phyloP scores from a whole-genome alignment of 2,113 vertebrate genomes.

The Orthochromis malagaraziensis region DNA sequence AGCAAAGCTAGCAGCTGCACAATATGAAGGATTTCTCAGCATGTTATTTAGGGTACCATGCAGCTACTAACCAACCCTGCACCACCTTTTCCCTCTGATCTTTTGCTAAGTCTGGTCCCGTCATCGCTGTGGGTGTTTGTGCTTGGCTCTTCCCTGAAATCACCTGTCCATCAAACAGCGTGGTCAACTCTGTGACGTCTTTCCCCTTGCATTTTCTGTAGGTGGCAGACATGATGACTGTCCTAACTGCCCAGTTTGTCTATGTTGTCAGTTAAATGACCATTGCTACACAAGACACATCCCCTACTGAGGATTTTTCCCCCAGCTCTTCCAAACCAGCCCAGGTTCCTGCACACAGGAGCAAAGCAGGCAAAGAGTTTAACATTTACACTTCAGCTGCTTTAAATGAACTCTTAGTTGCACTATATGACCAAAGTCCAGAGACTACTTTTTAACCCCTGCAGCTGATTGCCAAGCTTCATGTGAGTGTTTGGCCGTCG shows the following conservation, averaged over 20 bases:
- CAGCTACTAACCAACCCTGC: background rate
- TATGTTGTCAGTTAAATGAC: background rate
- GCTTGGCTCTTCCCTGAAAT: background rate
- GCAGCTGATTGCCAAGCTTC: background rate
- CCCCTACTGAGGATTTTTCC: background rate
- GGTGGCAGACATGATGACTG: background rate
- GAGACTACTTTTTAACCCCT: background rate
- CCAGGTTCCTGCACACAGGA: background rate
- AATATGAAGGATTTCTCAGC: background rate
- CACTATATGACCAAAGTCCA: background rate
- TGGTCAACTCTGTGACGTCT: constrained; percentile 10
- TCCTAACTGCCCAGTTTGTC: background rate
- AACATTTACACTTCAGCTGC: background rate
- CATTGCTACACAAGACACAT: background rate
- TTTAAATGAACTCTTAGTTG: background rate
- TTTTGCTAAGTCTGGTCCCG: background rate
- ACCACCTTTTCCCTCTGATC: background rate
- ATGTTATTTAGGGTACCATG: background rate
- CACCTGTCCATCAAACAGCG: background rate
- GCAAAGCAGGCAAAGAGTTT: background rate
- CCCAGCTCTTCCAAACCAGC: background rate
- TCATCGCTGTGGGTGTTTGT: background rate
- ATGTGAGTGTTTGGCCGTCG: constrained; percentile 11
- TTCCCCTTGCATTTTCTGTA: background rate
- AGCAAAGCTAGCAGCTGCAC: background rate